Evolutionary conservation across 92 coral and sea anemone genomes (phyloP).

Genomic region (Actinernus sp.): DNA sequence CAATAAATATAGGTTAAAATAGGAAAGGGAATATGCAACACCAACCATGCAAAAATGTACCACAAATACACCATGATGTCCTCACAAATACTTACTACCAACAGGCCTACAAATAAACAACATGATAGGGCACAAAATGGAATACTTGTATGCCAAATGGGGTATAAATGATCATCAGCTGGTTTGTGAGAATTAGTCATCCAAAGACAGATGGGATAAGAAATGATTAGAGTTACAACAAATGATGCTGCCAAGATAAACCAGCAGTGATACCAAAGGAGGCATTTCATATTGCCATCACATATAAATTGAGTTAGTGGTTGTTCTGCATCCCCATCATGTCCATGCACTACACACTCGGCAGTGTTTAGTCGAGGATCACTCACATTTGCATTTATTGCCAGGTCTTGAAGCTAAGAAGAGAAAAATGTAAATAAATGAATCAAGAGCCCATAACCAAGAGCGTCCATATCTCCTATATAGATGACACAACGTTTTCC

Average conservation of each 20-base stretch:
- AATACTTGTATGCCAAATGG: no score
- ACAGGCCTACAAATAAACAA: no score
- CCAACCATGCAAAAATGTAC: no score
- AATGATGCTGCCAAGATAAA: neutral
- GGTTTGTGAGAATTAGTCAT: neutral
- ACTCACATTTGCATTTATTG: neutral
- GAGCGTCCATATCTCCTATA: no score
- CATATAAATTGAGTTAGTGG: neutral
- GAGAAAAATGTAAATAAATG: neutral
- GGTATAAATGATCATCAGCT: neutral
- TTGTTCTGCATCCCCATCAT: neutral
- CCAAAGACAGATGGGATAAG: neutral
- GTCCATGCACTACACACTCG: neutral
- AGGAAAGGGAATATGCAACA: neutral
- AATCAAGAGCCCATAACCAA: no score
- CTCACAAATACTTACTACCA: no score
- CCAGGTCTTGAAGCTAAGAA: constrained; percentile 6
- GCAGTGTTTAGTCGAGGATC: constrained; percentile 1
- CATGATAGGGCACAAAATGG: no score
- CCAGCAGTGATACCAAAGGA: neutral
- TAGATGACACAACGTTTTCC: no score
- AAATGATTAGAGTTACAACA: no score
- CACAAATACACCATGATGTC: no score
- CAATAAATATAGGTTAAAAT: neutral
- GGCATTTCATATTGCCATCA: neutral